phyloP scores from a whole-genome alignment of 2,113 vertebrate species.

The Crocuta crocuta region DNA sequence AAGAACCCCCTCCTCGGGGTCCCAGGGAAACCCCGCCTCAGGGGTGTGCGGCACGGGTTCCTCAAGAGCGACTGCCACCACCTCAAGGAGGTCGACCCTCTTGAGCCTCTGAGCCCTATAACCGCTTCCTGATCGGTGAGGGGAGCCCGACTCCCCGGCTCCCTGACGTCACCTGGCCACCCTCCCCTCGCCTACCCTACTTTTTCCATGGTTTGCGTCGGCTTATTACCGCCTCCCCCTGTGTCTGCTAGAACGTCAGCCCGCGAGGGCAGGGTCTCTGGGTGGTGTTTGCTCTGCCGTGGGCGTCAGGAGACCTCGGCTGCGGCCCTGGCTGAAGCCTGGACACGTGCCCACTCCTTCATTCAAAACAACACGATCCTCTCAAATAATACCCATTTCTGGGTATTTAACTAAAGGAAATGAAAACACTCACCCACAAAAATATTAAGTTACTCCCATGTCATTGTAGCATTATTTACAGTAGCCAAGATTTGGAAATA shows the following conservation, averaged over 20 bases:
- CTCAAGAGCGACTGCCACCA: not conserved
- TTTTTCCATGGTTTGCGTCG: not conserved
- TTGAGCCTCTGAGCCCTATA: not conserved
- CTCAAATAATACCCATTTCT: not conserved
- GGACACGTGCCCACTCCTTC: not conserved
- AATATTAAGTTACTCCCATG: not conserved
- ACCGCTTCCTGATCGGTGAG: not conserved
- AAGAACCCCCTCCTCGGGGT: not conserved
- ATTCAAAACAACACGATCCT: not conserved
- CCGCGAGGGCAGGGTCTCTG: not conserved
- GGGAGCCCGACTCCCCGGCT: not conserved
- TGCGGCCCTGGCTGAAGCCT: not conserved
- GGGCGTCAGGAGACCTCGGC: not conserved
- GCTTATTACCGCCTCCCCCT: not conserved
- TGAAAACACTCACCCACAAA: not conserved
- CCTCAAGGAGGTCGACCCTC: not conserved
- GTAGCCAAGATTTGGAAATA: not conserved
- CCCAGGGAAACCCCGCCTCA: not conserved
- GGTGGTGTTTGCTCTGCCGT: not conserved
- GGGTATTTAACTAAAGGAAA: not conserved
- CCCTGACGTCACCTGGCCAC: not conserved
- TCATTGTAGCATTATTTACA: not conserved
- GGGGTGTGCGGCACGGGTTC: not conserved
- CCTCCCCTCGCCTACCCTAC: not conserved
- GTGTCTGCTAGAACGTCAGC: not conserved